phyloP scores from a whole-genome alignment of 2,888 invertebrate species.

The Clivina fossor region DNA sequence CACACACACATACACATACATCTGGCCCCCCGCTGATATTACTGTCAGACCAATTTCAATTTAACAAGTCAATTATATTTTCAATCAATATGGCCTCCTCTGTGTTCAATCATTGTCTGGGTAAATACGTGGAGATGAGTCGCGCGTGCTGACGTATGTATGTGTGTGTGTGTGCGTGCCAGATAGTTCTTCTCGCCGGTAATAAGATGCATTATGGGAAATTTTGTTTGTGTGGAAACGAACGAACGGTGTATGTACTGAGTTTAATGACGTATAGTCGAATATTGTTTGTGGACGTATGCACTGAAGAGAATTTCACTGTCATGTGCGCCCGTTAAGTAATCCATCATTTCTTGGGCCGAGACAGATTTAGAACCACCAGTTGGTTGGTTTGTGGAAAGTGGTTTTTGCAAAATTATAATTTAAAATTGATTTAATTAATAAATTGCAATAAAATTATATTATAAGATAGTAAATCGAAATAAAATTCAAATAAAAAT shows the following conservation, averaged over 20 bases:
- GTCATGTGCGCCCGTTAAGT: constrained; percentile 9
- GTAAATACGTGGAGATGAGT: constrained; percentile 15
- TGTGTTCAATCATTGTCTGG: constrained; percentile 33
- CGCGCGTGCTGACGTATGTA: not conserved
- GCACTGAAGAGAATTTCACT: constrained; percentile 11
- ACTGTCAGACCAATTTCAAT: constrained; percentile 54
- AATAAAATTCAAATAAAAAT: not conserved
- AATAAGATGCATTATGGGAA: constrained; percentile 28
- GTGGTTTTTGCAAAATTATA: too few species aligned
- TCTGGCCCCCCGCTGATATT: constrained; percentile 47
- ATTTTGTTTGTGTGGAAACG: too few species aligned
- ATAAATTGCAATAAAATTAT: too few species aligned
- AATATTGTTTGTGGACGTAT: too few species aligned
- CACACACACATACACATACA: too few species aligned
- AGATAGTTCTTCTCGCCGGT: not conserved
- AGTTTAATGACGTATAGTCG: too few species aligned
- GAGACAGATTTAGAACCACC: too few species aligned
- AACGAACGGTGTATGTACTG: too few species aligned
- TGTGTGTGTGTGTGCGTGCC: not conserved
- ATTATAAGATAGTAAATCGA: not conserved
- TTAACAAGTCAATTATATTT: constrained; percentile 54
- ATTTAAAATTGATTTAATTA: too few species aligned
- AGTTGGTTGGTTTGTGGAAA: too few species aligned
- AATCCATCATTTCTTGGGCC: constrained; percentile 25
- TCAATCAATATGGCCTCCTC: constrained; percentile 42